Conservation (phyloP, 1,140 invertebrate genomes). For the Latrodectus geometricus region DNA sequence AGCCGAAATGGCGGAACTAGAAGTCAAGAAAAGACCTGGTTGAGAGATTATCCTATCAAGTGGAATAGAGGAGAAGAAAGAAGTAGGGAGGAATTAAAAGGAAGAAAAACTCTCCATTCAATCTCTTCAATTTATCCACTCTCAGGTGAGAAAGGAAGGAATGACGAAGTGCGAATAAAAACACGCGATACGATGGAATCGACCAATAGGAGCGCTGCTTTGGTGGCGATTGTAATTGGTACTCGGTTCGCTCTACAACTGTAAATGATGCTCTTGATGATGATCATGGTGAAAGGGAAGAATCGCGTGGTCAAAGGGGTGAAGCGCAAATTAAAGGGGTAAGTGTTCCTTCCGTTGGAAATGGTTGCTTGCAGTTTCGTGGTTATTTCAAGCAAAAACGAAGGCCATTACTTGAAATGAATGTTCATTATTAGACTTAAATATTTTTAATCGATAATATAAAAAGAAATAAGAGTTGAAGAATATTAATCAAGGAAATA, state of each 20-base stretch:
- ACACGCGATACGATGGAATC: slow-evolving; percentile 22
- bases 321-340: slow-evolving; percentile 34
- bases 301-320: slow-evolving; percentile 5
- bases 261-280: slow-evolving; percentile 51
- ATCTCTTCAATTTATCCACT: slow-evolving; percentile 12
- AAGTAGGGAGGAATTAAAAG: background rate
- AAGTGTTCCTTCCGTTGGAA: background rate
- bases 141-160: slow-evolving; percentile 3
- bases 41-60: slow-evolving; percentile 55
- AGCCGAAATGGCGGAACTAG: slow-evolving; percentile 27
- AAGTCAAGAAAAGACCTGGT: slow-evolving; percentile 57
- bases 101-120: background rate
- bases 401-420: too few relatives aligned
- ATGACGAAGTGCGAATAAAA: slow-evolving; percentile 52
- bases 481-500: too few relatives aligned
- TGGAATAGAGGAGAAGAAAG: slow-evolving; percentile 29
- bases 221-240: slow-evolving; percentile 49
- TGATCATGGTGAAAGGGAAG: slow-evolving; percentile 25
- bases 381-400: too few relatives aligned
- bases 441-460: too few relatives aligned
- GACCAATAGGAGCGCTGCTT: slow-evolving; percentile 19
- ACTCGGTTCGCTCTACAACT: background rate
- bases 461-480: too few relatives aligned
- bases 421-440: too few relatives aligned
- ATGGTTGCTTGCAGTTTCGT: too few relatives aligned